A percentile compares a stretch with the other conserved stretches of the same genome.
These are phyloP conservation scores for Calephelis perditalis DNA, from an alignment of 2,888 invertebrate genomes.

Conservation along the genomic window DNA sequence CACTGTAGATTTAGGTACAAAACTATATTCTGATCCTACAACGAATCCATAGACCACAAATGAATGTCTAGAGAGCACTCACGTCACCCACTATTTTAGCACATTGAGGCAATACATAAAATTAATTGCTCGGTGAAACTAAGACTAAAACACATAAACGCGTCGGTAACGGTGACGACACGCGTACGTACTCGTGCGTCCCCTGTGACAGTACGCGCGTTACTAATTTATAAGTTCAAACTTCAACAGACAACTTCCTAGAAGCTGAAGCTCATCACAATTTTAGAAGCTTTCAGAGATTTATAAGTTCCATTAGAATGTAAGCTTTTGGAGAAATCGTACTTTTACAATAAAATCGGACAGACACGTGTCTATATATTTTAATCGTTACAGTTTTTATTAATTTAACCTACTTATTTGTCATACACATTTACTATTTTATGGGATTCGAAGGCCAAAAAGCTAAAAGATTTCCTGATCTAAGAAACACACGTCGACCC, in stretches of 20 bases:
- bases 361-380: too few species aligned
- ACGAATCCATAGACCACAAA: not conserved
- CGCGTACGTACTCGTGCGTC: constrained; percentile 36
- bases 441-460: too few species aligned
- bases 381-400: too few species aligned
- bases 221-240: constrained; percentile 35
- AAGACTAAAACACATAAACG: not conserved
- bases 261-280: constrained; percentile 1
- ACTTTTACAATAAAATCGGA: too few species aligned
- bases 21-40: too few species aligned
- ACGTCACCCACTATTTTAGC: constrained; percentile 11
- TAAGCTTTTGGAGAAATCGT: too few species aligned
- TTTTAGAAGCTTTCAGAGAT: not conserved
- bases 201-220: constrained; percentile 32
- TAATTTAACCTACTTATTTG: too few species aligned
- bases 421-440: too few species aligned
- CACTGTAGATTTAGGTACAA: too few species aligned
- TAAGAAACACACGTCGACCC: too few species aligned
- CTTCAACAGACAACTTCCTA: not conserved
- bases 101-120: constrained; percentile 1
- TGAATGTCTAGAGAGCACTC: not conserved
- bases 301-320: too few species aligned
- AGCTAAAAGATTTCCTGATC: too few species aligned
- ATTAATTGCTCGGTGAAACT: constrained; percentile 1
- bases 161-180: constrained; percentile 32